These are phyloP conservation scores for Dreissena polymorpha DNA, from an alignment of 1,140 invertebrate genomes.

Conservation along the genomic window DNA sequence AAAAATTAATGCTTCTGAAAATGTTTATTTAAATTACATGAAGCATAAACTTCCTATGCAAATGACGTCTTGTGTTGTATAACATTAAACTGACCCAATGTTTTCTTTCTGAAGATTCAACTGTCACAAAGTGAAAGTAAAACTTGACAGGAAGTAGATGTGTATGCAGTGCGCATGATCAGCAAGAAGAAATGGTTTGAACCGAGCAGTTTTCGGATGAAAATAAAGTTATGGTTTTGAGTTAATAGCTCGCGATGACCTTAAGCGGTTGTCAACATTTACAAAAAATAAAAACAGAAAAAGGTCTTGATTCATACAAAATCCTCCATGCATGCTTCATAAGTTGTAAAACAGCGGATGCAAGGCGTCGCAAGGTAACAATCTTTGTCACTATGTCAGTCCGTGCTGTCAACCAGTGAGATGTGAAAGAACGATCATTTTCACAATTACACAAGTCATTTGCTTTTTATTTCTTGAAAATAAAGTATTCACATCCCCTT, in stretches of 20 bases:
- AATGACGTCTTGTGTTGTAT: too few species aligned
- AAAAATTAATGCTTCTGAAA: too few species aligned
- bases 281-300: conserved; percentile 88
- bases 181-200: conserved; percentile 49
- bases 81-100: too few species aligned
- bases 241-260: conserved; percentile 63
- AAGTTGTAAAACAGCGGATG: conserved; percentile 85
- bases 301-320: conserved; percentile 87
- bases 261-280: conserved; percentile 86
- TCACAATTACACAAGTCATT: too few species aligned
- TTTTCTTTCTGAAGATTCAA: too few species aligned
- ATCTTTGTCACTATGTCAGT: not conserved
- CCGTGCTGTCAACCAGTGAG: too few species aligned
- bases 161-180: conserved; percentile 25
- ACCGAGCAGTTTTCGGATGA: conserved; percentile 58
- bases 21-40: too few species aligned
- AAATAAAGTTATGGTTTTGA: conserved; percentile 44
- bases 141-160: conserved; percentile 37
- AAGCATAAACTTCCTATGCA: too few species aligned
- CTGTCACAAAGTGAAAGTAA: conserved; percentile 47
- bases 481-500: too few species aligned
- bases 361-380: conserved; percentile 86
- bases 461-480: too few species aligned
- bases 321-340: conserved; percentile 89
- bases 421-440: too few species aligned